A percentile compares a stretch with the other conserved stretches of the same genome.
Evolutionary conservation across 2,113 vertebrate genomes (phyloP).

Genomic region (Muntiacus reevesi): DNA sequence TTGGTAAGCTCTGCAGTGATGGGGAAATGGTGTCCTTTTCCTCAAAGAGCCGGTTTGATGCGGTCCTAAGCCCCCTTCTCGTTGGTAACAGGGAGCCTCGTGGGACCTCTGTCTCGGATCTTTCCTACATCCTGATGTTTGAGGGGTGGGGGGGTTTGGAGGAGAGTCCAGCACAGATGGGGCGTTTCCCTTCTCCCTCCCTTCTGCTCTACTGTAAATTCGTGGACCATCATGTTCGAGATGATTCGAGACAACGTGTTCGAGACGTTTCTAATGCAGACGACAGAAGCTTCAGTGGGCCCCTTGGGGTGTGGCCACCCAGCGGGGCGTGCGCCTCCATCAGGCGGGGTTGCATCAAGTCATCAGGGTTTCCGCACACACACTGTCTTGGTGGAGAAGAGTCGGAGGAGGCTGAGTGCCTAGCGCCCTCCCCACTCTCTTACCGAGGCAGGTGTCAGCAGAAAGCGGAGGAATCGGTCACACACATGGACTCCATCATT

Average conservation of each 20-base stretch:
- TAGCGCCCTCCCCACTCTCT: background rate
- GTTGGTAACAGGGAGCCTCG: too few relatives aligned
- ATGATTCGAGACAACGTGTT: too few relatives aligned
- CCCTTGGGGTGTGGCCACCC: accelerated
- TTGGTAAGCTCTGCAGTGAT: background rate
- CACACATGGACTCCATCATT: accelerated
- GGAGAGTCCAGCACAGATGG: accelerated
- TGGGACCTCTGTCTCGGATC: accelerated
- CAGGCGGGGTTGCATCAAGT: accelerated
- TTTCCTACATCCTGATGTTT: accelerated
- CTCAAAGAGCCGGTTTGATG: background rate
- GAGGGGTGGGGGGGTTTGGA: accelerated
- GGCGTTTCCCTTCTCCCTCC: too few relatives aligned
- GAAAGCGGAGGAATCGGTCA: background rate
- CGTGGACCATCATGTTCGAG: too few relatives aligned
- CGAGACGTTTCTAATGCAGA: accelerated
- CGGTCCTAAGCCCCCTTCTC: background rate
- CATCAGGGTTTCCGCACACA: accelerated
- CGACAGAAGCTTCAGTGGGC: accelerated
- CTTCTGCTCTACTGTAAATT: background rate
- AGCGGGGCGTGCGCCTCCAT: accelerated
- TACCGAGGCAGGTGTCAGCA: background rate
- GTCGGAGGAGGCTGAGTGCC: accelerated
- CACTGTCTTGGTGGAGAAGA: accelerated
- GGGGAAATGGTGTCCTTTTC: background rate